These are phyloP conservation scores for Oasisia sp. DNA, from an alignment of 2,888 invertebrate genomes.

Conservation along the genomic window DNA sequence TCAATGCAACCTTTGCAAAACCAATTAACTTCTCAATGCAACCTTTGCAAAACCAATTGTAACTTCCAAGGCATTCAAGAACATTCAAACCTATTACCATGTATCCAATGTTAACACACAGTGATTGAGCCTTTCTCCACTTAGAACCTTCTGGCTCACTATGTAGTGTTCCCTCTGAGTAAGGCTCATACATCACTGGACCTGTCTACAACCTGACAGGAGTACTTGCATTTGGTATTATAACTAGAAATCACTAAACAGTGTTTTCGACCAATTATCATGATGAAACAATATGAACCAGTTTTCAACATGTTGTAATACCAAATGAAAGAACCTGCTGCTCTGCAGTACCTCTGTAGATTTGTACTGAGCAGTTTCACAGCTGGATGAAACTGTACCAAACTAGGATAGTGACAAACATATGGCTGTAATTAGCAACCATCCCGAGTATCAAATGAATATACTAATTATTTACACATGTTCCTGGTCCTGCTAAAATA, in stretches of 20 bases:
- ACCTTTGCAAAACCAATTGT: not conserved
- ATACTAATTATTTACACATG: not conserved
- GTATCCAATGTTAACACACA: not conserved
- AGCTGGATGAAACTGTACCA: not conserved
- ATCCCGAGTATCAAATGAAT: not conserved
- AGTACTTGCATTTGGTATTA: conserved; percentile 3
- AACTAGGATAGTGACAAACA: not conserved
- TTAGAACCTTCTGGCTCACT: not conserved
- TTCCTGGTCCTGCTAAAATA: not conserved
- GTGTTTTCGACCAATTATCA: not conserved
- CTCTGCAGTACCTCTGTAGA: not conserved
- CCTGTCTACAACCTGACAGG: not conserved
- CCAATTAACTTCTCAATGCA: not conserved
- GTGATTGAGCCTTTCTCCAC: not conserved
- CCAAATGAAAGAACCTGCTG: not conserved
- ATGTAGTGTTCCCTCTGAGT: not conserved
- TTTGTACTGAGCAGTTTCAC: not conserved
- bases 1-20: not conserved
- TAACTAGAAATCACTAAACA: not conserved
- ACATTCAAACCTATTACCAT: not conserved
- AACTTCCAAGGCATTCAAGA: not conserved
- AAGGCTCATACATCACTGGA: not conserved
- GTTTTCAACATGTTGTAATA: not conserved
- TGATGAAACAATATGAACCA: not conserved
- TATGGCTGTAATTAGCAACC: not conserved